phyloP scores from a whole-genome alignment of 1,140 invertebrate genomes.

The Platyscapa corneri region DNA sequence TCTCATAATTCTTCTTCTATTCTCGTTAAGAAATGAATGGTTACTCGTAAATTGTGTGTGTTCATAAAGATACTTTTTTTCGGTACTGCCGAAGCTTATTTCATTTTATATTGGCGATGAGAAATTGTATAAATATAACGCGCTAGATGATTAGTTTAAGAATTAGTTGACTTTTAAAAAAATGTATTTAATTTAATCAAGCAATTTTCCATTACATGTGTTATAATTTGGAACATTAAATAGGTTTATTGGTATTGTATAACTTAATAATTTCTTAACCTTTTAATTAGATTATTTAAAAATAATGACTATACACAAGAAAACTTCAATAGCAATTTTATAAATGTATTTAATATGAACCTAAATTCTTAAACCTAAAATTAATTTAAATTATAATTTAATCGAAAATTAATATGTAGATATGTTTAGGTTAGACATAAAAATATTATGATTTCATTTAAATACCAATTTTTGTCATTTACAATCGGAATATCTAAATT shows the following conservation, averaged over 20 bases:
- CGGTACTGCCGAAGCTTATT: not conserved
- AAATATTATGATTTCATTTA: too few relatives aligned
- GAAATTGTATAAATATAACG: not conserved
- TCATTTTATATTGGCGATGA: not conserved
- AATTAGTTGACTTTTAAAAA: not conserved
- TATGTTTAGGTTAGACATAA: too few relatives aligned
- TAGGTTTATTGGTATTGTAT: not conserved
- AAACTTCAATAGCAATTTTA: not conserved
- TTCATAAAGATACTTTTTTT: not conserved
- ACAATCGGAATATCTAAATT: too few relatives aligned
- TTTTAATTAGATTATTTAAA: too few relatives aligned
- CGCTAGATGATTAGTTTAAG: not conserved
- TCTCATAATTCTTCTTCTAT: not conserved
- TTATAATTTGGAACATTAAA: not conserved
- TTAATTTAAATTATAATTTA: not conserved
- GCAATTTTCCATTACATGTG: not conserved
- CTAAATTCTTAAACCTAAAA: not conserved
- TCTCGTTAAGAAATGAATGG: slow-evolving; percentile 20
- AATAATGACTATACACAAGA: too few relatives aligned
- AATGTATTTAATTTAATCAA: not conserved
- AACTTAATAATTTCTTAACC: not conserved
- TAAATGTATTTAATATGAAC: not conserved
- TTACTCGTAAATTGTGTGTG: not conserved
- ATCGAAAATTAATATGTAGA: not conserved
- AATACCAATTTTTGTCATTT: too few relatives aligned